A percentile compares a stretch with the other conserved stretches of the same genome.
Evolutionary conservation across 64 coral and sea anemone species (phyloP).

Genomic region (Cladopsammia gracilis): DNA sequence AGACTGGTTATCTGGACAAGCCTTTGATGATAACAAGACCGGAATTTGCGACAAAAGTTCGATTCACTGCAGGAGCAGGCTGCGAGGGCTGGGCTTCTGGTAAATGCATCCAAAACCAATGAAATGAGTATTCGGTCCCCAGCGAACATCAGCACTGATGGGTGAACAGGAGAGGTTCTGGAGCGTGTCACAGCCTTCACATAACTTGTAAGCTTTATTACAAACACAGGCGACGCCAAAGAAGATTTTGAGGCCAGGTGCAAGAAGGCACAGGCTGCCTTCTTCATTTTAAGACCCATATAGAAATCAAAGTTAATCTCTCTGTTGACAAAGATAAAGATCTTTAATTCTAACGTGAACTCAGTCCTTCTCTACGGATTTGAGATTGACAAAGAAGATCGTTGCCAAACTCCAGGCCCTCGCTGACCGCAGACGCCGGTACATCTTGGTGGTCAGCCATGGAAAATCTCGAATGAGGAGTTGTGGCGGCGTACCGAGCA

Average conservation of each 20-base stretch:
- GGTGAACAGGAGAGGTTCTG: background rate
- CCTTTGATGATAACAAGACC: too few species aligned
- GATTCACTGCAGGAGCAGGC: slow-evolving; percentile 22
- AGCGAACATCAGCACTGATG: background rate
- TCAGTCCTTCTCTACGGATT: slow-evolving; percentile 14
- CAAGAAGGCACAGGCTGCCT: slow-evolving; percentile 18
- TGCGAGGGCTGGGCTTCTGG: background rate
- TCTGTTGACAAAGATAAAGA: too few species aligned
- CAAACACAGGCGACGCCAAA: background rate
- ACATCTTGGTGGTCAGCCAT: background rate
- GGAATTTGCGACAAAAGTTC: slow-evolving; percentile 5
- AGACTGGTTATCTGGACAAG: slow-evolving; percentile 14
- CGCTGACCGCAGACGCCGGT: background rate
- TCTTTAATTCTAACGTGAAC: slow-evolving; percentile 45
- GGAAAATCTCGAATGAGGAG: too few species aligned
- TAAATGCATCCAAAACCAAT: slow-evolving; percentile 12
- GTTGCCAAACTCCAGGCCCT: background rate
- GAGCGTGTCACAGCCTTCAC: background rate
- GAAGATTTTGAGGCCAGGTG: slow-evolving; percentile 34
- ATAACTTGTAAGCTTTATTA: slow-evolving; percentile 31
- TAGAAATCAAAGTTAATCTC: slow-evolving; percentile 49
- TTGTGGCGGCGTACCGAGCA: too few species aligned
- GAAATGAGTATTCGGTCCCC: background rate
- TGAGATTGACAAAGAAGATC: too few species aligned
- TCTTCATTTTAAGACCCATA: slow-evolving; percentile 29